Base-by-base conservation (phyloP, 2,888 invertebrate genomes). In the Perizoma affinitatum region DNA sequence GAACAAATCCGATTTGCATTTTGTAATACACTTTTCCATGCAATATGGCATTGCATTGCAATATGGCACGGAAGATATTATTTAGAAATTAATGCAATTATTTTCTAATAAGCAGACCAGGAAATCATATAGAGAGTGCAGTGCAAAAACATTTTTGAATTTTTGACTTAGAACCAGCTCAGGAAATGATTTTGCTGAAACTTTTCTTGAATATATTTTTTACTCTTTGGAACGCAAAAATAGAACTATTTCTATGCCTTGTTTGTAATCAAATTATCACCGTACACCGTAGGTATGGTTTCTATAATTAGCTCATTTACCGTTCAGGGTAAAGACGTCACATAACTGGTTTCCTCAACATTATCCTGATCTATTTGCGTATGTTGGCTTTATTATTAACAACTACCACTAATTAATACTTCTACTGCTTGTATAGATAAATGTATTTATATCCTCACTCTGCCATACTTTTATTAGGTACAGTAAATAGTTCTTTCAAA, bases 1-100 rank as follows among this genome's bases (percentile, higher is more conserved):
- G 70, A 66, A 68, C 65, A 81, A 79, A 87, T 84, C 80, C 70
- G 69, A 79, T 86, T 80, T 73, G 68, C 70, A 74, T 72, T 69
- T 70, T 41, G 43, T 58, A 58, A 61, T 61, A 54, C 54, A 58
- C 35, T 58, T 58, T 50, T 50, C 54, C 55, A 22, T 58, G 43
- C 60, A 58, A 45, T 56, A 58, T 63, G 63, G 58, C 54, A 41
- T 36, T 34, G 33, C 46, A 55, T 47, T 63, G 55, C 52, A 48
- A 50, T 55, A 63, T 58, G 55, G 47, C 55, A 55, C 44, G 58
- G 47, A 55, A 63, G 48, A 50, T 49, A 56, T 56, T 50, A 10
- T 9, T 42, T 36, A 46, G 38, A 5, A 38, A 38, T 38, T 38
- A 42, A 42, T 42, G 42, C 42, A 42, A 42, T 44, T 44, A 44